Conservation (phyloP, 1,140 invertebrate genomes). For the Lasioglossum baleicum region DNA sequence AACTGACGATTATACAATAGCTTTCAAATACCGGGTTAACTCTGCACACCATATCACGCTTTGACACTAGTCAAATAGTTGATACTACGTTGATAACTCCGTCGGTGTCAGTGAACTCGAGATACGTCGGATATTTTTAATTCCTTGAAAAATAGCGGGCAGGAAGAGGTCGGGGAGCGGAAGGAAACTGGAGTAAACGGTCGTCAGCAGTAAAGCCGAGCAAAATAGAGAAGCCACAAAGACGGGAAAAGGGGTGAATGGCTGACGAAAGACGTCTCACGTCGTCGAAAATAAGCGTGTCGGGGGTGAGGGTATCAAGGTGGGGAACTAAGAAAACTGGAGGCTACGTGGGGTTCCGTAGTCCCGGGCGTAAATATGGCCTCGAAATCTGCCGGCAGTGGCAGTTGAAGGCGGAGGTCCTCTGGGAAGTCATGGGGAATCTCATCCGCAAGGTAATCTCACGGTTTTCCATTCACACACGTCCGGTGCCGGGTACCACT, state of each 20-base stretch:
- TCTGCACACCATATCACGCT: no score
- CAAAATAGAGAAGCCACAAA: slow-evolving; percentile 7
- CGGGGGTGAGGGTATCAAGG: slow-evolving; percentile 37
- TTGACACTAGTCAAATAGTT: no score
- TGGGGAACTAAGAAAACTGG: slow-evolving; percentile 48
- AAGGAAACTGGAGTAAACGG: not conserved
- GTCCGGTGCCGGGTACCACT: no score
- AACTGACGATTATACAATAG: no score
- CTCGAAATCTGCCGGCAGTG: slow-evolving; percentile 44
- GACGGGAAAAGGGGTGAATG: slow-evolving; percentile 33
- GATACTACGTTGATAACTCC: not conserved
- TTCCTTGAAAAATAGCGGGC: not conserved
- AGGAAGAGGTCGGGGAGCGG: not conserved
- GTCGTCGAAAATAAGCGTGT: slow-evolving; percentile 47
- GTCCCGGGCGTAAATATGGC: slow-evolving; percentile 65
- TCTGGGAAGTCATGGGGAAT: slow-evolving; percentile 63
- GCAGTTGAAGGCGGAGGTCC: slow-evolving; percentile 58
- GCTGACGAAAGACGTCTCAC: slow-evolving; percentile 26
- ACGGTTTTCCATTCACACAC: not conserved
- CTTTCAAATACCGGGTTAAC: no score
- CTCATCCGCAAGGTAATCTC: slow-evolving; percentile 60
- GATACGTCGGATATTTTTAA: no score
- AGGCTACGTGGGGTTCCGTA: slow-evolving; percentile 54
- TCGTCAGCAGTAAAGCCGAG: not conserved
- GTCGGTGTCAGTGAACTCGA: not conserved